Evolutionary conservation across 37 sponge, comb jelly and placozoan species (phyloP).

Genomic region (Ephydatia muelleri): DNA sequence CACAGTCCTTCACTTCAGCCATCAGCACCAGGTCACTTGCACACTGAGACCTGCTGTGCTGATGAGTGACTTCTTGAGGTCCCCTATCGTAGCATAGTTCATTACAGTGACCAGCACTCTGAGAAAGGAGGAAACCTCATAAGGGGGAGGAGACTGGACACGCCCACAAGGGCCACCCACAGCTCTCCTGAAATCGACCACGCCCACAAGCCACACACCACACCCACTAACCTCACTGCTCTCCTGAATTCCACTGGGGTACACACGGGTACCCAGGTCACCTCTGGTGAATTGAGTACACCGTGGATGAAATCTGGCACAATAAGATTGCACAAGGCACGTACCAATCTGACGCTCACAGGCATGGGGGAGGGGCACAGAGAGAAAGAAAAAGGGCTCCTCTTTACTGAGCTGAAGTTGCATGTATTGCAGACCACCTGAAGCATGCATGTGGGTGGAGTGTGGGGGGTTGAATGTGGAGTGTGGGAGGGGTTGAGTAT

Average conservation of each 20-base stretch:
- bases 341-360: conserved; percentile 63
- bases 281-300: not conserved
- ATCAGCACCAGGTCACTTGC: conserved; percentile 16
- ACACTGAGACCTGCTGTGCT: not conserved
- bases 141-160: not conserved
- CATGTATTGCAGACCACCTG: conserved; percentile 69
- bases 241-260: conserved; percentile 2
- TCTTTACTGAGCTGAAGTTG: conserved; percentile 32
- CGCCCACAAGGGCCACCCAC: not conserved
- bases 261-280: conserved; percentile 13
- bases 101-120: conserved; percentile 58
- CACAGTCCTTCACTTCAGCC: conserved; percentile 32
- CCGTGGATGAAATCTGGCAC: not conserved
- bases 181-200: conserved; percentile 27
- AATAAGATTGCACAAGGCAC: not conserved
- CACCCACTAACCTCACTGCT: not conserved
- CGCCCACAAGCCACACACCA: not conserved
- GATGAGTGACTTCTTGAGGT: conserved; percentile 40
- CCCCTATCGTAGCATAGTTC: conserved; percentile 30
- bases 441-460: not conserved
- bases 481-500: no score
- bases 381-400: conserved; percentile 85
- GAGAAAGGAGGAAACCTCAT: not conserved
- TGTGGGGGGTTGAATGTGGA: not conserved
- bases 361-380: conserved; percentile 72